Conservation (phyloP, 2,113 vertebrate species). For the Siniperca chuatsi region DNA sequence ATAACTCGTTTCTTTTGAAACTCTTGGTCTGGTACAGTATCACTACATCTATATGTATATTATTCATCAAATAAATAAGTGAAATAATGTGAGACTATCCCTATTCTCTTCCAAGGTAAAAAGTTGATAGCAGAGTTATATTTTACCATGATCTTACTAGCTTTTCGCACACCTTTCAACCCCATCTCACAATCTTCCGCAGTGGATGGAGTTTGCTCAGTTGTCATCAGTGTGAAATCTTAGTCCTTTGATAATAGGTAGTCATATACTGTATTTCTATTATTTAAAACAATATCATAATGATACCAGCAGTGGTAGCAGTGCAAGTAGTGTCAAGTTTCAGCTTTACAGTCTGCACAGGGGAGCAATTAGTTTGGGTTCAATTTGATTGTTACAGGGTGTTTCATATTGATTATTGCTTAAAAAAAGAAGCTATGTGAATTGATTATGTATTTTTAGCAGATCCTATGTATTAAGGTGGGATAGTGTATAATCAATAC, state of each 20-base stretch:
- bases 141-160: background rate
- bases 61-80: too few species aligned
- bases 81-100: background rate
- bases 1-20: background rate
- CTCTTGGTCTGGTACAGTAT: too few species aligned
- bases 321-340: too few species aligned
- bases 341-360: background rate
- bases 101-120: background rate
- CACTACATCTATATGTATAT: too few species aligned
- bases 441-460: background rate
- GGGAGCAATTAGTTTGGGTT: background rate
- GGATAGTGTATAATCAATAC: constrained; percentile 7
- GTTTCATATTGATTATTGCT: background rate
- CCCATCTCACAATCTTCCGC: background rate
- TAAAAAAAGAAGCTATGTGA: background rate
- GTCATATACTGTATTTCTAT: background rate
- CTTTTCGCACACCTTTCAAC: background rate
- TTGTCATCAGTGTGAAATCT: background rate
- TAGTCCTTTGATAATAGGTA: background rate
- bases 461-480: background rate
- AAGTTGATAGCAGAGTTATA: background rate
- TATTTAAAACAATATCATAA: background rate
- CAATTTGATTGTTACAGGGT: background rate
- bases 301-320: background rate
- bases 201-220: background rate